A percentile compares a stretch with the other conserved stretches of the same genome.
Conservation (phyloP, 2,113 vertebrate genomes). For the Sturnus vulgaris region DNA sequence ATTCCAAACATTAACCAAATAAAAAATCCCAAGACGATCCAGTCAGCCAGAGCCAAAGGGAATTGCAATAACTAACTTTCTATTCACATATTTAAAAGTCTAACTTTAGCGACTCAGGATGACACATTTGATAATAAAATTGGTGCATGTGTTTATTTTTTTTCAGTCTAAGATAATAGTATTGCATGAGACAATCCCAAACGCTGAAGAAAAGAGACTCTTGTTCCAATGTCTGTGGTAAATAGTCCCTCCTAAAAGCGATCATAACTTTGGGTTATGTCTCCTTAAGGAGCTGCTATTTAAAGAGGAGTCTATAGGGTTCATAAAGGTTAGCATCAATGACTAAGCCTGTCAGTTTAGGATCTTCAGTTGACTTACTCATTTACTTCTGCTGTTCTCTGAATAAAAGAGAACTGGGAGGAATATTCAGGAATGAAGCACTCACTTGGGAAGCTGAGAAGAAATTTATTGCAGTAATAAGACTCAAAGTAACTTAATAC, state of each 20-base stretch:
- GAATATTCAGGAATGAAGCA: constrained; percentile 30
- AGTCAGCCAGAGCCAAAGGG: background rate
- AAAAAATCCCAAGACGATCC: background rate
- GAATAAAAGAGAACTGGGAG: background rate
- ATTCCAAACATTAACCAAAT: background rate
- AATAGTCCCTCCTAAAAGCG: background rate
- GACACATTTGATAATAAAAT: background rate
- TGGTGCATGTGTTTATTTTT: background rate
- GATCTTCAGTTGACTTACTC: constrained; percentile 19
- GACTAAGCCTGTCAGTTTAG: constrained; percentile 22
- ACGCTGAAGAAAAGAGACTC: background rate
- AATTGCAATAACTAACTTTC: background rate
- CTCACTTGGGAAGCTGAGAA: background rate
- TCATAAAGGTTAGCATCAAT: constrained; percentile 27
- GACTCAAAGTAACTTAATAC: background rate
- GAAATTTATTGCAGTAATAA: constrained; percentile 35
- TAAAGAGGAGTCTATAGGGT: background rate
- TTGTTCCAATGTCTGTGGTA: background rate
- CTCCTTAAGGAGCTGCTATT: constrained; percentile 34
- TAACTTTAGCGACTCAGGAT: background rate
- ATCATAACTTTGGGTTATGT: background rate
- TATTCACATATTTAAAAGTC: background rate
- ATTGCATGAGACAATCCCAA: background rate
- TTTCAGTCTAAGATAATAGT: background rate
- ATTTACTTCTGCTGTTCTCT: constrained; percentile 14